Evolutionary conservation across 1,140 invertebrate species (phyloP).

Genomic region (Conus betulinus): DNA sequence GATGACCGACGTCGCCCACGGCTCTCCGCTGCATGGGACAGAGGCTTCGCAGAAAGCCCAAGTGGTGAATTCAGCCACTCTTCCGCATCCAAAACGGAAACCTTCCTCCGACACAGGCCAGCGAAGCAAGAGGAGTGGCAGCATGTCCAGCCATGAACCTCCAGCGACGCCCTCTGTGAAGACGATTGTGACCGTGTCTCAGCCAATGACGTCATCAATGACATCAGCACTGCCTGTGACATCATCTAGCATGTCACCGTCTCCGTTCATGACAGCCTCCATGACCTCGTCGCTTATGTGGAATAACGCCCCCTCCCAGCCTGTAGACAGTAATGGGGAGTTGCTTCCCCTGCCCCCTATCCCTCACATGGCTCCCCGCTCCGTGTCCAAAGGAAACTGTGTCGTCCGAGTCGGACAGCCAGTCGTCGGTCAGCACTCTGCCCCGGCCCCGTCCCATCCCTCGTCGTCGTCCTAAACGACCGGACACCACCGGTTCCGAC

Average conservation of each 20-base stretch:
- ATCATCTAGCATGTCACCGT: not conserved
- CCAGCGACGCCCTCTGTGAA: not conserved
- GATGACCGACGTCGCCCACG: not conserved
- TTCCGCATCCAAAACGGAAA: constrained; percentile 9
- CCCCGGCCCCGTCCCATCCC: constrained; percentile 64
- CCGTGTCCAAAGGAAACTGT: constrained; percentile 54
- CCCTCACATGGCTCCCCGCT: constrained; percentile 38
- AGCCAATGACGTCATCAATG: constrained; percentile 39
- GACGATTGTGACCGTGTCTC: not conserved
- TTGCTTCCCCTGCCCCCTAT: constrained; percentile 27
- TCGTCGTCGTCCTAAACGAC: constrained; percentile 58
- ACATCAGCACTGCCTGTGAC: not conserved
- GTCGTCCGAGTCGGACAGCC: constrained; percentile 62
- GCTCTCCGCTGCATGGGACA: not conserved
- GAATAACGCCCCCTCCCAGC: constrained; percentile 27
- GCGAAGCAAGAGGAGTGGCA: not conserved
- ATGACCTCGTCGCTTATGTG: constrained; percentile 43
- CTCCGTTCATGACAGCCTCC: constrained; percentile 34
- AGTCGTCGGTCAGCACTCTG: constrained; percentile 57
- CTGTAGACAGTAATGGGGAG: constrained; percentile 35
- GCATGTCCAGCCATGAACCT: not conserved
- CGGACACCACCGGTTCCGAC: constrained; percentile 59
- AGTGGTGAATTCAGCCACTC: constrained; percentile 3
- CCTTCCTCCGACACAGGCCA: not conserved
- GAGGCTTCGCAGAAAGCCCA: not conserved